These are phyloP conservation scores for Sebastes vulpes DNA, from an alignment of 2,797 vertebrate genomes.

Conservation along the genomic window DNA sequence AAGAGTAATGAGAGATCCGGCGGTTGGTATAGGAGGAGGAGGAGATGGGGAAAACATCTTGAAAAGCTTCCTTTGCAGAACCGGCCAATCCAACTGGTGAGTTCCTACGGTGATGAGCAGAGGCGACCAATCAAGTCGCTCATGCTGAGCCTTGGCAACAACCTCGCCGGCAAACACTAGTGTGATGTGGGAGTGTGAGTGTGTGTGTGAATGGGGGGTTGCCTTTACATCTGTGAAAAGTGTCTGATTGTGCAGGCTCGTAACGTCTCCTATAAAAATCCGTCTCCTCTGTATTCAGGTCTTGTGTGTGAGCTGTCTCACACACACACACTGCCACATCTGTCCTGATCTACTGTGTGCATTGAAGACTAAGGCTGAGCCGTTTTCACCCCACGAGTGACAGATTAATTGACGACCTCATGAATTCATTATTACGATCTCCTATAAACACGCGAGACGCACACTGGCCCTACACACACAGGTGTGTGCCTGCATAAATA, in stretches of 20 bases:
- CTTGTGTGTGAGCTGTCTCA: constrained; percentile 17
- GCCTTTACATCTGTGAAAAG: constrained; percentile 59
- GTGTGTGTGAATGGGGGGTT: constrained; percentile 1
- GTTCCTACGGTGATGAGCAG: constrained; percentile 79
- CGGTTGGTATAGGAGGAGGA: constrained; percentile 40
- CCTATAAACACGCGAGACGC: constrained; percentile 29
- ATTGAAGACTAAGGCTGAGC: constrained; percentile 45
- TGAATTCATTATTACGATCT: constrained; percentile 66
- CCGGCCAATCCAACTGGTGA: constrained; percentile 79
- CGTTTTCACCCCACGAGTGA: constrained; percentile 52
- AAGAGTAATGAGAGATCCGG: constrained; percentile 67
- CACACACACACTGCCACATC: constrained; percentile 27
- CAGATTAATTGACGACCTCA: constrained; percentile 71
- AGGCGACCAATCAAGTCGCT: constrained; percentile 84
- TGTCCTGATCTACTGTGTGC: constrained; percentile 50
- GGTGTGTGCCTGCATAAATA: constrained; percentile 59
- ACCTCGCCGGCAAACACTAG: constrained; percentile 71
- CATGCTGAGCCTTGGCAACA: constrained; percentile 88
- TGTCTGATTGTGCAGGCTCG: constrained; percentile 44
- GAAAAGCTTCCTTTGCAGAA: constrained; percentile 69
- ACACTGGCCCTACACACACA: constrained; percentile 14
- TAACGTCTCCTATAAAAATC: constrained; percentile 51
- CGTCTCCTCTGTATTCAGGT: constrained; percentile 58
- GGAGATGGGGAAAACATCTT: constrained; percentile 60
- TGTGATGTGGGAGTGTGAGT: not conserved